Evolutionary conservation across 35 echinoderm and acorn worm genomes (phyloP), one percentile per base, ranked within the genome.

Genomic region (Lytechinus variegatus): DNA sequence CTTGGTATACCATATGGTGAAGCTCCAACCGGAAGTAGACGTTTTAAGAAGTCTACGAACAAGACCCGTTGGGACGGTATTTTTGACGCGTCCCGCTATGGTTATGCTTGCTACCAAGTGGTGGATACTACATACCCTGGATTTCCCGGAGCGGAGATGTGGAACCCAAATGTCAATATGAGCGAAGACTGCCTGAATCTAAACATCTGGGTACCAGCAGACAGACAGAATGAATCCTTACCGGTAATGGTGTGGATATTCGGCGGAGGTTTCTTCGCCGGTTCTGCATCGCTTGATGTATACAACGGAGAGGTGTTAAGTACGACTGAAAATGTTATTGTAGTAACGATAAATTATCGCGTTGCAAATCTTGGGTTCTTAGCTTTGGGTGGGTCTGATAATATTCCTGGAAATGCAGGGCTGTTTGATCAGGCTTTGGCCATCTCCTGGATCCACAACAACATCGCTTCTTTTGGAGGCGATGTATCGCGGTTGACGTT

Each of bases 221-320:
- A 97, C 13, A 94, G 97, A 9, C 94, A 87, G 52, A 96, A 61
- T 33, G 71, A 95, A 10, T 86, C 95, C 28, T 54, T 97, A 51
- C 56, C 97, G 11, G 97, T 99, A 5, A 97, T 99, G 98, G 95
- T 99, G 5, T 99, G 98, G 98, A 99, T 99, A 95, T 97, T 96
- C 58, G 98, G 98, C 12, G 98, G 98, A 54, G 94, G 95, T 1
- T 98, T 97, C 89, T 95, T 96, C 60, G 33, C 58, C n/a, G 98
- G 97, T 53, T 92, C 91, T 27, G 96, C 98, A 6, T 97, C 97
- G 5, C 94, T 99, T 21, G 97, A 95, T n/a, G 94, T 99, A 9
- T 99, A 99, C 86, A 96, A 99, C 94, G 97, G 98, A 14, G 94
- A 94, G 44, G 96, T 87, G 72, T 55, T 99, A 87, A 87, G 97